phyloP scores from a whole-genome alignment of 2,113 vertebrate species.

The Mesitornis unicolor region DNA sequence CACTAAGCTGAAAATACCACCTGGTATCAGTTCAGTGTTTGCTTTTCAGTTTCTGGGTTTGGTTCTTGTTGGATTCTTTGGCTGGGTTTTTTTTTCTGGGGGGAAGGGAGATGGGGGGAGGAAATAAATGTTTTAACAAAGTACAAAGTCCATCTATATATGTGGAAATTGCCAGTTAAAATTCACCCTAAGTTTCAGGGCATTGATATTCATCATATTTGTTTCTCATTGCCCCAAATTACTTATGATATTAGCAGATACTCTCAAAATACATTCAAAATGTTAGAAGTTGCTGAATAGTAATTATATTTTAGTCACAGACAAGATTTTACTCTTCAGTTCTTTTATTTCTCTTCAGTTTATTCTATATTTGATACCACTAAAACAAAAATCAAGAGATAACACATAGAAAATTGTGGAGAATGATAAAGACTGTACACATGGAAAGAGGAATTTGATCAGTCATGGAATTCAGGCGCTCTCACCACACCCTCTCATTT shows the following conservation, averaged over 20 bases:
- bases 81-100: too few species aligned
- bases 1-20: not conserved
- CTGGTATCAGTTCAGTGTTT: not conserved
- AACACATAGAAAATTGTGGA: not conserved
- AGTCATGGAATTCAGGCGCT: not conserved
- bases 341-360: not conserved
- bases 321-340: not conserved
- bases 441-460: not conserved
- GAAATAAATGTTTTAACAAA: not conserved
- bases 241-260: not conserved
- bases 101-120: too few species aligned
- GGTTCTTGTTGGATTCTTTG: too few species aligned
- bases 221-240: not conserved
- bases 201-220: not conserved
- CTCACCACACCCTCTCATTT: slow-evolving; percentile 36
- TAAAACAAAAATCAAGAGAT: not conserved
- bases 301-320: not conserved
- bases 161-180: not conserved
- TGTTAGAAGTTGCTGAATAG: not conserved
- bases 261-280: not conserved
- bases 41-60: not conserved
- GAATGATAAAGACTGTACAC: not conserved
- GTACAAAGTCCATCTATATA: not conserved
- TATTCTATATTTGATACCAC: not conserved
- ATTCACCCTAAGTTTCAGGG: not conserved